phyloP scores from a whole-genome alignment of 2,113 vertebrate species.

The Daphoenositta chrysoptera region DNA sequence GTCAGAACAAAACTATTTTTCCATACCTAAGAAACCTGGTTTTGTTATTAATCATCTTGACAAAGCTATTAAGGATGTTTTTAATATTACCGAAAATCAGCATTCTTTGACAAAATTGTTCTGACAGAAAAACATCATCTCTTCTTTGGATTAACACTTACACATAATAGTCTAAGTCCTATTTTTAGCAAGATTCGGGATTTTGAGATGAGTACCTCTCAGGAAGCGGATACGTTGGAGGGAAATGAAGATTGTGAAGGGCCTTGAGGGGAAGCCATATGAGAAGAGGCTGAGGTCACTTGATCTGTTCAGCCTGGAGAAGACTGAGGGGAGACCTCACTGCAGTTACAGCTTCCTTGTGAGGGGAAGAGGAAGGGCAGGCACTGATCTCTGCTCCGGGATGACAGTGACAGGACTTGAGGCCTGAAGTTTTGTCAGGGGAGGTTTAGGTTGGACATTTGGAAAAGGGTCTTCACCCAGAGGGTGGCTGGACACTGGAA shows the following conservation, averaged over 20 bases:
- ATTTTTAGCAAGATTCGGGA: not conserved
- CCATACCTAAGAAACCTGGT: not conserved
- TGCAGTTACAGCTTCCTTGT: not conserved
- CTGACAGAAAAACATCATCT: not conserved
- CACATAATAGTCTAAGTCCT: not conserved
- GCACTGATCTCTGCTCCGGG: not conserved
- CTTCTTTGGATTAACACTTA: not conserved
- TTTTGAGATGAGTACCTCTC: not conserved
- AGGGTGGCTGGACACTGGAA: not conserved
- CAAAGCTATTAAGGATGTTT: constrained; percentile 21
- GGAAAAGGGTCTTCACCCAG: not conserved
- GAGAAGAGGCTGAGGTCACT: not conserved
- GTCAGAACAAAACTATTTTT: not conserved
- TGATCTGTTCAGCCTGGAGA: not conserved
- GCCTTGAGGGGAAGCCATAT: not conserved
- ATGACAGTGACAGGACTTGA: not conserved
- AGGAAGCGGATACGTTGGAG: rapidly evolving
- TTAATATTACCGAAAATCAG: not conserved
- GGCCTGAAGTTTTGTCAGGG: not conserved
- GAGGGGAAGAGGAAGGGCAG: not conserved
- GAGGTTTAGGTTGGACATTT: not conserved
- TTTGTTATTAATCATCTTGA: constrained; percentile 47
- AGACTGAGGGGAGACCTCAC: not conserved
- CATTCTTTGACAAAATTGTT: not conserved
- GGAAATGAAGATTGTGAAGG: not conserved